Conservation (phyloP, 2,797 vertebrate genomes). For the Champsocephalus esox region DNA sequence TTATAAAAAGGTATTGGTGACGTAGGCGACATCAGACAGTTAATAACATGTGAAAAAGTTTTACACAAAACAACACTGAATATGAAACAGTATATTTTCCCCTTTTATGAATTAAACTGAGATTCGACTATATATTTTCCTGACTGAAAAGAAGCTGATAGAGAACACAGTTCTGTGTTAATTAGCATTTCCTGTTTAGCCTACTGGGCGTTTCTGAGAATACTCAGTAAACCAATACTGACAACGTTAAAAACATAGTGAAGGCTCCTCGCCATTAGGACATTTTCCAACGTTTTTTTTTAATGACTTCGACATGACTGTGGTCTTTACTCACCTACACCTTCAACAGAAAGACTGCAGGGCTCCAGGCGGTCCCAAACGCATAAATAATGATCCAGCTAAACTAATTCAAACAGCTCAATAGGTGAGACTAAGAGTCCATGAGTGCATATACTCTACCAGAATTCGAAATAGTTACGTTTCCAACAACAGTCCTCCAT, state of each 20-base stretch:
- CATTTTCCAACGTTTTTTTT: accelerated
- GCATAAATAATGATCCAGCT: constrained; percentile 12
- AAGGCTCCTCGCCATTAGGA: accelerated
- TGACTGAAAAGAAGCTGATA: background rate
- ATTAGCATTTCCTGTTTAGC: constrained; percentile 55
- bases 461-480: accelerated
- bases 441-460: accelerated
- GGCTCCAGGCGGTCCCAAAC: constrained; percentile 10
- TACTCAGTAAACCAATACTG: background rate
- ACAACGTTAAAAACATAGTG: background rate
- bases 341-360: constrained; percentile 33
- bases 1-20: background rate
- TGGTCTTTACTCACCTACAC: constrained; percentile 61
- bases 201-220: constrained; percentile 35
- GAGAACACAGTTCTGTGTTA: background rate
- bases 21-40: background rate
- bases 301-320: accelerated
- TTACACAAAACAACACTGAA: background rate
- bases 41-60: background rate
- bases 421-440: background rate
- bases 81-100: background rate
- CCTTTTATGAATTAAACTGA: background rate
- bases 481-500: constrained; percentile 24
- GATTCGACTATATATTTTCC: background rate
- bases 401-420: constrained; percentile 1